phyloP scores from a whole-genome alignment of 2,888 invertebrate genomes.

The Lamellibrachia columna region DNA sequence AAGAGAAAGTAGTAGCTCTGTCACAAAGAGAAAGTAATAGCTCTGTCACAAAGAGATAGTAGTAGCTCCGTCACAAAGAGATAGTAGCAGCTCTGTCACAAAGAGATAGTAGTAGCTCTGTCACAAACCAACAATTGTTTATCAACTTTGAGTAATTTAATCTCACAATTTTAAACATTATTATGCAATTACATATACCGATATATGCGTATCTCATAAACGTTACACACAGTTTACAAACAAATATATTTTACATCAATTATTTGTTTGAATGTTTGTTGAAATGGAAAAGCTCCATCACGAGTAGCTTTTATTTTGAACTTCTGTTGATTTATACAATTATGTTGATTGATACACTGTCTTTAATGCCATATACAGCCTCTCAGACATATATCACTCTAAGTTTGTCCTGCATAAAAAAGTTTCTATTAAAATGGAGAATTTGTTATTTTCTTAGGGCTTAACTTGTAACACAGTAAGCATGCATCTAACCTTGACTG shows the following conservation, averaged over 20 bases:
- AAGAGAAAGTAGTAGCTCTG: no score
- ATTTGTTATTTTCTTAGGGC: not conserved
- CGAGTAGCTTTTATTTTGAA: not conserved
- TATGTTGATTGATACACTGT: not conserved
- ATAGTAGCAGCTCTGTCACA: no score
- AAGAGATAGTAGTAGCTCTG: not conserved
- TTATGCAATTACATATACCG: not conserved
- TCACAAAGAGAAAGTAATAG: no score
- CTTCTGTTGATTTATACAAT: not conserved
- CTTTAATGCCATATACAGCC: not conserved
- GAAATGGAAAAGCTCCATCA: not conserved
- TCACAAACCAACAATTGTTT: no score
- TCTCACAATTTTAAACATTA: not conserved
- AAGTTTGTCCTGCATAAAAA: not conserved
- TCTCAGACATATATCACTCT: no score
- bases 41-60: no score
- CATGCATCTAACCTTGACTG: slow-evolving; percentile 53
- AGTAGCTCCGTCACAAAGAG: no score
- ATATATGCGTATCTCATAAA: not conserved
- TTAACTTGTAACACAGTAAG: not conserved
- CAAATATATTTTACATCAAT: not conserved
- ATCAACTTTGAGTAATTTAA: not conserved
- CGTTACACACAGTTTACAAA: not conserved
- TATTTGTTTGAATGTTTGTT: not conserved
- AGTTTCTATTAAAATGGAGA: not conserved